A percentile compares a stretch with the other conserved stretches of the same genome.
Evolutionary conservation across 2,888 invertebrate species (phyloP).

Genomic region (Trachelus tabidus): DNA sequence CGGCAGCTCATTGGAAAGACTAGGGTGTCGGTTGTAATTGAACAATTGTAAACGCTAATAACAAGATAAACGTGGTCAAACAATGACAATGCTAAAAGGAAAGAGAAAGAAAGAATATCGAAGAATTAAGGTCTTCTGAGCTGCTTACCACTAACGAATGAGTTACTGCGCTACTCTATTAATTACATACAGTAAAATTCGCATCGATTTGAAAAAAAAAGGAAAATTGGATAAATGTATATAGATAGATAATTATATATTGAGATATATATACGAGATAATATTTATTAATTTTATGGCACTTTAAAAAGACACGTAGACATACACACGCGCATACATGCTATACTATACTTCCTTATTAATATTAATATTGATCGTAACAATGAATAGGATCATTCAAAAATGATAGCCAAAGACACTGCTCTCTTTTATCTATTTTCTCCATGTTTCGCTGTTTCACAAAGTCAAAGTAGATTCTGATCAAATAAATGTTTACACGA

Average conservation of each 20-base stretch:
- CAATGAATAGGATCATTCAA: background rate
- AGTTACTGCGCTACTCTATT: background rate
- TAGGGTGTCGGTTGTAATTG: constrained; percentile 29
- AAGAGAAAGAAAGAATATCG: constrained; percentile 17
- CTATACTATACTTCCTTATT: background rate
- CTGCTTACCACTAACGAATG: background rate
- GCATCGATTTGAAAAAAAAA: constrained; percentile 21
- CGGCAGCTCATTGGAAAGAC: constrained; percentile 30
- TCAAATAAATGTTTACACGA: background rate
- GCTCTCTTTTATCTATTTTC: background rate
- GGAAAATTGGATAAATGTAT: constrained; percentile 32
- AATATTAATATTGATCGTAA: background rate
- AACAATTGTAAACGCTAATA: constrained; percentile 13
- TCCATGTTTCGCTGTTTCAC: background rate
- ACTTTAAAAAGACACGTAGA: background rate
- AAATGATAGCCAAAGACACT: background rate
- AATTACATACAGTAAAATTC: constrained; percentile 29
- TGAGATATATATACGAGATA: background rate
- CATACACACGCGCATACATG: background rate
- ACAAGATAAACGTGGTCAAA: constrained; percentile 7
- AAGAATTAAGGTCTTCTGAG: background rate
- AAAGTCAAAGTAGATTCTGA: background rate
- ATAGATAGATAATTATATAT: constrained; percentile 42
- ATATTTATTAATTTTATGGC: constrained; percentile 1
- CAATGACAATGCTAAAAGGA: constrained; percentile 27